Evolutionary conservation across 37 sponge, comb jelly and placozoan genomes (phyloP), one percentile per base, ranked within the genome.

Genomic region (Theonella swinhoei): DNA sequence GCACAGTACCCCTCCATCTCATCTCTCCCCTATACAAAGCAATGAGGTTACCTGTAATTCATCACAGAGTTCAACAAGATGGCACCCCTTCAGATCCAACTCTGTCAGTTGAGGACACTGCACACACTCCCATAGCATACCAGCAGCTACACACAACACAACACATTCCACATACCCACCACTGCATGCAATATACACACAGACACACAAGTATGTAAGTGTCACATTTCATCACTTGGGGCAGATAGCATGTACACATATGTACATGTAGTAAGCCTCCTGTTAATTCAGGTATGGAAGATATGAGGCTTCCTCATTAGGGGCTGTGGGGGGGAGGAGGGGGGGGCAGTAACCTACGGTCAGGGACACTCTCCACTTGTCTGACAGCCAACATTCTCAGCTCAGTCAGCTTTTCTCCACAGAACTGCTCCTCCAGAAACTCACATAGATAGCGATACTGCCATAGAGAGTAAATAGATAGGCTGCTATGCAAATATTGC

Each of bases 381-480:
- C 66, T 65, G n/a, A 65, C 30, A 7, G 66, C 30, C 66, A 65
- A 20, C 66, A 11, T 26, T 7, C 19, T 23, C n/a, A 65, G 66
- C 29, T 65, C 5, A 29, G 66, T 23, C 30, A 65, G 66, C 29
- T 65, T n/a, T 65, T 26, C 66, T 65, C 66, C 30, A 4, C 29
- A 7, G 30, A 65, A 26, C 4, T 65, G 7, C n/a, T 65, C 66
- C 66, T 65, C 66, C 66, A 65, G 66, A 65, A 65, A 65, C 66
- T 65, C 66, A 65, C 66, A 7, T 11, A 65, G 66, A 65, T 24
- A 65, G 30, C 5, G 5, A 20, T 65, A 65, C 66, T 65, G 54
- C 14, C 11, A 47, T 47, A 17, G n/a, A n/a, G n/a, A n/a, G n/a
- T n/a, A n/a, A n/a, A n/a, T n/a, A n/a, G n/a, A n/a, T n/a, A n/a